These are phyloP conservation scores for Hipparchia sbordonii DNA, from an alignment of 2,888 invertebrate genomes.

Conservation along the genomic window DNA sequence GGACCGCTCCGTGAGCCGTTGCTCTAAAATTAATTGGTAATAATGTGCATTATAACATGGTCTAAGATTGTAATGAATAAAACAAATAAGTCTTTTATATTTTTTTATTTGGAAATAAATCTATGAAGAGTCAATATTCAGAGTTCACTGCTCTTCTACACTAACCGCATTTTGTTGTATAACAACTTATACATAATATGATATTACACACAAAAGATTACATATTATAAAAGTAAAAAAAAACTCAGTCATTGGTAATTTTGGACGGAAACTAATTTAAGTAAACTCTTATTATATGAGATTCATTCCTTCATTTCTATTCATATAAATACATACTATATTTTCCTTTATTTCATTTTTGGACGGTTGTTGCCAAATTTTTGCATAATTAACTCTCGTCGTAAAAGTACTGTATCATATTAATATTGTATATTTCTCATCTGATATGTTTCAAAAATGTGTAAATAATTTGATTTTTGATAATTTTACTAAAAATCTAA, in stretches of 20 bases:
- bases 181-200: conserved; percentile 51
- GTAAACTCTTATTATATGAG: conserved; percentile 66
- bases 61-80: no score
- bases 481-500: conserved; percentile 14
- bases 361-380: conserved; percentile 59
- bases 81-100: conserved; percentile 37
- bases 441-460: conserved; percentile 16
- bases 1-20: no score
- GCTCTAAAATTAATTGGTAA: no score
- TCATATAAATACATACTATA: conserved; percentile 30
- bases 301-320: conserved; percentile 50
- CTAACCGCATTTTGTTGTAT: conserved; percentile 54
- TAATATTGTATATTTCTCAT: neutral
- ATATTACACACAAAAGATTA: conserved; percentile 54
- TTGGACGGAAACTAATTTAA: conserved; percentile 81
- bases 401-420: no score
- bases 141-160: conserved; percentile 57
- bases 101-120: conserved; percentile 73
- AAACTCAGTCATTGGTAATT: conserved; percentile 77
- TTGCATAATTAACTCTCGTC: conserved; percentile 31
- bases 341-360: conserved; percentile 42
- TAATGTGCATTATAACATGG: no score
- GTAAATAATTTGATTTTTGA: conserved; percentile 17
- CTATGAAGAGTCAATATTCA: conserved; percentile 58
- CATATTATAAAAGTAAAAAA: conserved; percentile 61